Percentiles rank a stretch among this genome's conserved stretches.
phyloP scores from a whole-genome alignment of 1,140 invertebrate genomes.

The Condylostylus longicornis region DNA sequence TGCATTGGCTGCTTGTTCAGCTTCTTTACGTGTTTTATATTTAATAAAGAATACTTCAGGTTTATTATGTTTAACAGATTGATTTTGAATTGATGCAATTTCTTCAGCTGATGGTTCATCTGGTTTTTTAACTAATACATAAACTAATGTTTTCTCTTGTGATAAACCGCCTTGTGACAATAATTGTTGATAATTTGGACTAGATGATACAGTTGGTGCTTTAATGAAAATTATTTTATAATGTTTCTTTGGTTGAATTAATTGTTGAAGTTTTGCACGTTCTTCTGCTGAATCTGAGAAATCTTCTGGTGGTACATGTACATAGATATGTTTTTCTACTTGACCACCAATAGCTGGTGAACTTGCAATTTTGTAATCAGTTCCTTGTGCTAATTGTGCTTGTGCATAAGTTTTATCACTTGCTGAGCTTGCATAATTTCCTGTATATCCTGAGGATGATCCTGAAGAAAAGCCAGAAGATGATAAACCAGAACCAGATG shows the following conservation, averaged over 20 bases:
- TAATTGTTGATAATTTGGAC: slow-evolving; percentile 42
- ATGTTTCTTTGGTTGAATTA: slow-evolving; percentile 48
- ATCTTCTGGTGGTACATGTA: slow-evolving; percentile 43
- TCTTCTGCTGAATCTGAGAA: no score
- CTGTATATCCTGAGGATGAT: no score
- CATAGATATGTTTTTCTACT: slow-evolving; percentile 29
- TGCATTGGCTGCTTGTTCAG: slow-evolving; percentile 19
- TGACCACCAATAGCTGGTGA: no score
- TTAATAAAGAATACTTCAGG: slow-evolving; percentile 40
- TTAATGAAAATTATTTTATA: slow-evolving; percentile 76
- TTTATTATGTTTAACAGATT: slow-evolving; percentile 31
- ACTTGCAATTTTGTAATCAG: no score
- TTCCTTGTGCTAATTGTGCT: no score
- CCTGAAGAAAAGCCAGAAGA: no score
- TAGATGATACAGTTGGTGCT: slow-evolving; percentile 51
- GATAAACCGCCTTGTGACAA: slow-evolving; percentile 34
- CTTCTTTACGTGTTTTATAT: slow-evolving; percentile 47
- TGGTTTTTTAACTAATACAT: slow-evolving; percentile 65
- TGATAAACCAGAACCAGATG: no score
- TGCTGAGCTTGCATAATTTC: no score
- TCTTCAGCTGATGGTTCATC: slow-evolving; percentile 38
- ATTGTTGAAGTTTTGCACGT: slow-evolving; percentile 1
- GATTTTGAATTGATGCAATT: slow-evolving; percentile 57
- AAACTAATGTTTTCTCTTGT: slow-evolving; percentile 66
- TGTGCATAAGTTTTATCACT: no score